A percentile compares a stretch with the other conserved stretches of the same genome.
These are phyloP conservation scores for Hydraecia micacea DNA, from an alignment of 2,888 invertebrate genomes.

Conservation along the genomic window DNA sequence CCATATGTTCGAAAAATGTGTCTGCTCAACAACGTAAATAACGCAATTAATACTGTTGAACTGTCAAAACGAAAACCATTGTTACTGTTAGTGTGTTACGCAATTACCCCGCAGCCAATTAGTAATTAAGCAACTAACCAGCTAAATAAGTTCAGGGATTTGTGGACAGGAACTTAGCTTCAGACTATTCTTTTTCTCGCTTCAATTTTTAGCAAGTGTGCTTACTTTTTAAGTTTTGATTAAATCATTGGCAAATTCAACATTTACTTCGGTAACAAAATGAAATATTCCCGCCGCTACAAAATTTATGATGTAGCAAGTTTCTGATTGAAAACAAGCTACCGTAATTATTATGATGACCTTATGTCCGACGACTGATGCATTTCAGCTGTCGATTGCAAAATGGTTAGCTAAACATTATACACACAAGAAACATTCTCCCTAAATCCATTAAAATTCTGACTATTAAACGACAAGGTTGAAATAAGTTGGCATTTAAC, in stretches of 20 bases:
- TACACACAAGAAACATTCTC: neutral
- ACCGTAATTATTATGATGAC: neutral
- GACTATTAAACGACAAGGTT: neutral
- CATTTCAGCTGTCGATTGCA: neutral
- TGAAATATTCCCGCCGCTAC: neutral
- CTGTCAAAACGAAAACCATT: no score
- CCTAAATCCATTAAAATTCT: neutral
- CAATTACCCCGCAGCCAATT: no score
- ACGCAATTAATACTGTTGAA: no score
- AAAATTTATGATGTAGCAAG: neutral
- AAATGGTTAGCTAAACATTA: neutral
- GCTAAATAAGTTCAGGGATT: no score
- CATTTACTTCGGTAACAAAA: neutral
- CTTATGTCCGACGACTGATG: neutral
- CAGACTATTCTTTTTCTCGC: no score
- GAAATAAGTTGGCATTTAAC: slow-evolving; percentile 5
- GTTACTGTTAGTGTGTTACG: no score
- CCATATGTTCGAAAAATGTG: no score
- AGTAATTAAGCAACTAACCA: no score
- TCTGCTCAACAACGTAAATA: no score
- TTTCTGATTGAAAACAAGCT: neutral
- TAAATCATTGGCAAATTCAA: neutral
- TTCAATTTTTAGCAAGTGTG: no score
- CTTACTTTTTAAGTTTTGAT: no score
- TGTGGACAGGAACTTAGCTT: no score